Evolutionary conservation across 2,888 invertebrate genomes (phyloP), one percentile per base, ranked within the genome.

Genomic region (Spatulosminthurus flaviceps): DNA sequence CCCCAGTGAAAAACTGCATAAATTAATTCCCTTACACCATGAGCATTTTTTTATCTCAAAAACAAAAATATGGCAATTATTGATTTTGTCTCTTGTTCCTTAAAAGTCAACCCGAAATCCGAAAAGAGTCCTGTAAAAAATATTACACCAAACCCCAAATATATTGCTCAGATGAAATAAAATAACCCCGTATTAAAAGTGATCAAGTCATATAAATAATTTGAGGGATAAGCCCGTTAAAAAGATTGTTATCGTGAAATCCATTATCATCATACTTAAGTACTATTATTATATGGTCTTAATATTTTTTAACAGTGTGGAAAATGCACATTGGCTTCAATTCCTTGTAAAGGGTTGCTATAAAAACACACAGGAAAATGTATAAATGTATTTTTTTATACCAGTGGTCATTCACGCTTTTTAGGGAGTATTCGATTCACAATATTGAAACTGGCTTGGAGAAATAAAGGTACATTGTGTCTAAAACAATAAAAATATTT

Each of bases 11-110:
- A n/a, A 71, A 71, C 34, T 28, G 41, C 42, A 29, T 71, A 71
- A 29, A 71, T n/a, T 28, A 41, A 13, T 64, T 67, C 76, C 76
- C 76, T 67, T 67, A 34, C 42, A 64, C 75, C 76, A 26, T 76
- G 66, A 75, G 75, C 66, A 75, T 72, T 72, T 42, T n/a, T n/a
- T 21, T 41, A 71, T 41, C 41, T 71, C 34, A 22, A 71, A 41
- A 29, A 34, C 24, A 72, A 72, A 67, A 75, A 76, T 76, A 76
- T 76, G 76, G 76, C 76, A 76, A 76, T 76, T n/a, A n/a, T n/a
- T 67, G 11, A 72, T 21, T 72, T 72, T 72, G 72, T 72, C 72
- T n/a, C n/a, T 51, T 51, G 34, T 72, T 51, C 41, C 43, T 43
- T 60, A 41, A n/a, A n/a, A 29, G 43, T 42, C 43, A 41, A 72